phyloP scores from a whole-genome alignment of 2,797 vertebrate species.

The Myiothlypis coronata region DNA sequence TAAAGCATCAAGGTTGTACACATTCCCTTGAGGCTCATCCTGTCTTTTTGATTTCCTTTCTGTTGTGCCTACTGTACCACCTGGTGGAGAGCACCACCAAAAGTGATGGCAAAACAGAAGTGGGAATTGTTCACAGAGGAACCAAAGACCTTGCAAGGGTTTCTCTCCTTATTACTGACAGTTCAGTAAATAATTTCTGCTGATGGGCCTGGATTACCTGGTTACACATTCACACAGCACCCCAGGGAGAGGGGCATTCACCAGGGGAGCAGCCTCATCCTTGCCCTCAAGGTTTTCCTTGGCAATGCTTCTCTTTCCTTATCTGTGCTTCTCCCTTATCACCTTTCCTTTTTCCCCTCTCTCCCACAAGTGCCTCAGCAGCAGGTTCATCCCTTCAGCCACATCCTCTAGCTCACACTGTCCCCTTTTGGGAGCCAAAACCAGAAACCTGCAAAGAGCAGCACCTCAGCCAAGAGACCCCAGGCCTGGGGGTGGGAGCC shows the following conservation, averaged over 20 bases:
- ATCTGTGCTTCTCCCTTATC: not conserved
- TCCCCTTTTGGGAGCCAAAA: rapidly evolving
- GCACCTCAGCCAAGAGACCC: rapidly evolving
- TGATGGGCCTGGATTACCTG: not conserved
- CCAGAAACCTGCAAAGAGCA: not conserved
- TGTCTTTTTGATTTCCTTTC: not conserved
- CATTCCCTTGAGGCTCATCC: not conserved
- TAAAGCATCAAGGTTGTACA: not conserved
- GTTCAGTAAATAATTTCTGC: not conserved
- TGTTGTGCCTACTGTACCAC: not conserved
- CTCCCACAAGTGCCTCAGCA: rapidly evolving
- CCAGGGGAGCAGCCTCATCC: not conserved
- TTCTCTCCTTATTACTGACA: not conserved
- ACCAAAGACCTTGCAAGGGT: not conserved
- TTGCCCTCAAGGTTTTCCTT: not conserved
- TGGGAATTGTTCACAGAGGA: not conserved
- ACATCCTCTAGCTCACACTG: not conserved
- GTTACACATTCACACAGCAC: not conserved
- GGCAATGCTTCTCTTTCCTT: not conserved
- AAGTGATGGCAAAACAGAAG: not conserved
- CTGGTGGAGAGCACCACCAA: not conserved
- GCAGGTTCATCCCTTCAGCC: rapidly evolving
- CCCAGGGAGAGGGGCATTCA: not conserved
- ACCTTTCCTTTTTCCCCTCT: not conserved
- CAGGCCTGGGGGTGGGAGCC: rapidly evolving